Percentiles rank a stretch among this genome's conserved stretches.
phyloP scores from a whole-genome alignment of 1,140 invertebrate genomes.

The Coptotermes formosanus region DNA sequence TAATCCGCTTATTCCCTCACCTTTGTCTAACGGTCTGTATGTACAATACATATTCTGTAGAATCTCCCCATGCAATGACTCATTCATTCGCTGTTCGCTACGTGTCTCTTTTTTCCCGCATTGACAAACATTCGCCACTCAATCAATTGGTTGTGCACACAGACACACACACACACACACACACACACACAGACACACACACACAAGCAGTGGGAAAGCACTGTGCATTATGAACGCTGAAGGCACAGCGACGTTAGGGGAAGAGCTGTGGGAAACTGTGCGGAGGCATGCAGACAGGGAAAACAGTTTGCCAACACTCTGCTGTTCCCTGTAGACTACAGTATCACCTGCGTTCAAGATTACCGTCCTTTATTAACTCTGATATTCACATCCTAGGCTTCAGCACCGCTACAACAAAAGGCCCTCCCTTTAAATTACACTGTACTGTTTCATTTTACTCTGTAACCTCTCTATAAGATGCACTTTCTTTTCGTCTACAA shows the following conservation, averaged over 20 bases:
- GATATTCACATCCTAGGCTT: no score
- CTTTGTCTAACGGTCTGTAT: background rate
- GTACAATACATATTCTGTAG: background rate
- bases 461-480: no score
- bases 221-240: background rate
- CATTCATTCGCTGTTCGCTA: background rate
- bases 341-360: no score
- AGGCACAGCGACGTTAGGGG: background rate
- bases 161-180: no score
- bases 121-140: conserved; percentile 11
- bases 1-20: background rate
- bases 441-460: no score
- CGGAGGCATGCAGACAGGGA: background rate
- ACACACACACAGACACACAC: no score
- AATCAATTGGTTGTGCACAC: background rate
- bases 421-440: no score
- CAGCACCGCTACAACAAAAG: no score
- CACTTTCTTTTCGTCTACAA: no score
- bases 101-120: background rate
- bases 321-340: no score
- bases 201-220: no score
- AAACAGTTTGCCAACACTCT: background rate
- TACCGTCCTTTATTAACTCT: no score
- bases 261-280: background rate
- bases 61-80: background rate